phyloP scores from a whole-genome alignment of 2,797 vertebrate species.

The Benthosema pterotum region DNA sequence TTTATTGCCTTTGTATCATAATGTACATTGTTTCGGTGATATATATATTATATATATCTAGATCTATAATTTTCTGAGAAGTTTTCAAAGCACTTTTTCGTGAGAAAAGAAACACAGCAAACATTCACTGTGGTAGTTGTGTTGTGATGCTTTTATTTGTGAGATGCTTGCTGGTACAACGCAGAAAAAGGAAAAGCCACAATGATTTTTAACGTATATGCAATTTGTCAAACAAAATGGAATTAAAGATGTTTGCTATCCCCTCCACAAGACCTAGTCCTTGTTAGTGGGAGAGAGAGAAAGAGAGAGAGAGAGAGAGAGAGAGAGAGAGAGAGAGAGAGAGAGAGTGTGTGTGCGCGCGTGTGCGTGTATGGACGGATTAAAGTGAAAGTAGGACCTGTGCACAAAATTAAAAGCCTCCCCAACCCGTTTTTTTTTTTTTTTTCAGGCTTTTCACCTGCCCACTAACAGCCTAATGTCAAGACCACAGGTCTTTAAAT shows the following conservation, averaged over 20 bases:
- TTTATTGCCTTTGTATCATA: slow-evolving; percentile 23
- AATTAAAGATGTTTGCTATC: slow-evolving; percentile 44
- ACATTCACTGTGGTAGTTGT: slow-evolving; percentile 14
- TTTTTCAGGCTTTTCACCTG: too few relatives aligned
- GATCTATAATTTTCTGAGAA: neutral
- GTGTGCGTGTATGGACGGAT: neutral
- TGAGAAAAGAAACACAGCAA: slow-evolving; percentile 16
- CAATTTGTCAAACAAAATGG: slow-evolving; percentile 27
- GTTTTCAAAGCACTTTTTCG: slow-evolving; percentile 44
- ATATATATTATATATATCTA: neutral
- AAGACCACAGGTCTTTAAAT: too few relatives aligned
- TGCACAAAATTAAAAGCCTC: too few relatives aligned
- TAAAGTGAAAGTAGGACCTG: too few relatives aligned
- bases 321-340: too few relatives aligned
- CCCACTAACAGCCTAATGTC: too few relatives aligned
- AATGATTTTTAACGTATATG: slow-evolving; percentile 25
- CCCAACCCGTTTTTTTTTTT: too few relatives aligned
- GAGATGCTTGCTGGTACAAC: slow-evolving; percentile 70
- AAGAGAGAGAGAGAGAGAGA: too few relatives aligned
- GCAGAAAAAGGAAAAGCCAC: slow-evolving; percentile 41
- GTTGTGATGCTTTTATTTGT: slow-evolving; percentile 41
- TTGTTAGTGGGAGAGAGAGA: neutral
- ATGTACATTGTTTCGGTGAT: slow-evolving; percentile 12
- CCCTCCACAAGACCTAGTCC: neutral
- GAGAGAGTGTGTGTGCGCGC: too few relatives aligned